Conservation (phyloP, 2,113 vertebrate genomes). For the Cervus canadensis region DNA sequence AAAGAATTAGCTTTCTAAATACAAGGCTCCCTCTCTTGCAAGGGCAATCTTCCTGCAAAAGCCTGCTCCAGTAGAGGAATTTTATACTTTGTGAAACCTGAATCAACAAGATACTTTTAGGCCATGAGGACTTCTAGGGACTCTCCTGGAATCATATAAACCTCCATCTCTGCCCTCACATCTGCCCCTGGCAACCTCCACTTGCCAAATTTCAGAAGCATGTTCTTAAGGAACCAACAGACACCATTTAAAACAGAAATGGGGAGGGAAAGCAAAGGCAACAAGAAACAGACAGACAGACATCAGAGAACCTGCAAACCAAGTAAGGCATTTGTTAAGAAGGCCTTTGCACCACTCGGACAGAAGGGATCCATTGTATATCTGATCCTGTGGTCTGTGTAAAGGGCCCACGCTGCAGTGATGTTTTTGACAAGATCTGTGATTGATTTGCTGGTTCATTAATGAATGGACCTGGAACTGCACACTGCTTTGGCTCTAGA, state of each 20-base stretch:
- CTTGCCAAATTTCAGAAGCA: slow-evolving; percentile 27
- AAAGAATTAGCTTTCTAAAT: background rate
- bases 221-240: background rate
- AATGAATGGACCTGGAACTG: slow-evolving; percentile 57
- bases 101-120: slow-evolving; percentile 29
- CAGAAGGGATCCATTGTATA: background rate
- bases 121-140: background rate
- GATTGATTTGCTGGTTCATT: slow-evolving; percentile 41
- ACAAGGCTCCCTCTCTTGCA: background rate
- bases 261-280: background rate
- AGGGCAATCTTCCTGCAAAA: background rate
- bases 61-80: background rate
- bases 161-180: background rate
- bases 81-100: slow-evolving; percentile 18
- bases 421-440: slow-evolving; percentile 16
- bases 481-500: slow-evolving; percentile 39
- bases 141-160: background rate
- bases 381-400: background rate
- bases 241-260: background rate
- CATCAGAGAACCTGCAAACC: background rate
- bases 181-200: background rate
- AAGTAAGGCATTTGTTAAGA: background rate
- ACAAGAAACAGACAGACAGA: slow-evolving; percentile 10
- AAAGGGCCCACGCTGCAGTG: background rate
- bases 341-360: background rate